Base-by-base conservation (phyloP, 64 coral and sea anemone species). In the Exaiptasia diaphana region DNA sequence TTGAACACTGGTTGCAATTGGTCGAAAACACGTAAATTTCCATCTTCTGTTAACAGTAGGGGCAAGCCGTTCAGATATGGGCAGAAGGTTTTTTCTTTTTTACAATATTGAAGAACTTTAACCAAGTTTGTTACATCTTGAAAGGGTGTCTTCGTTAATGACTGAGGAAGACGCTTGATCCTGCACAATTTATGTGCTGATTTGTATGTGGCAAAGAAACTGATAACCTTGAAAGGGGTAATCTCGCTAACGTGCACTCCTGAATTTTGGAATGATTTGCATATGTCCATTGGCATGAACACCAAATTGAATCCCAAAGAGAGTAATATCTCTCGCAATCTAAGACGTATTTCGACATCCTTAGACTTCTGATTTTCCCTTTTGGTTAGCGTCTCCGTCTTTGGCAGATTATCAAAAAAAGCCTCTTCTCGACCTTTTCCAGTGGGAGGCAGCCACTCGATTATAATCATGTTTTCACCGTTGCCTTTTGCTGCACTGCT, bases 41-140 rank as follows among this genome's bases (percentile, higher is more conserved):
- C 67, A 65, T 97, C 93, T 27, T 84, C 31, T 0, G 93, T 97
- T 23, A 97, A 49, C 18, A 97, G 67, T 48, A 97, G 53, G 27
- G 93, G 93, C 68, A 97, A 76, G 5, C 82, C 93, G 37, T 74
- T 9, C 0, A 97, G 77, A 21, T 71, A 86, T 10, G 44, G 37
- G 1, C 62, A 37, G 18, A 90, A 90, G 0, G 46, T 7, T 30
- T 30, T 13, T 13, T 58, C 75, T 40, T 61, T 37, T 33, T 71
- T 90, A 35, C 93, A 97, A 41, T 97, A 97, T 0, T 50, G 38
- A 8, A 90, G 71, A 4, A 97, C 32, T 2, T 53, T 13, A 1
- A 32, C 5, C 4, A 97, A 53, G 12, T 17, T 15, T 4, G 36
- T 5, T 1, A 56, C 58, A 27, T 32, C 50, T 27, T 81, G 24